Evolutionary conservation across 2,797 vertebrate species (phyloP), one percentile per base, ranked within the genome.

Genomic region (Corythornis leucogaster): DNA sequence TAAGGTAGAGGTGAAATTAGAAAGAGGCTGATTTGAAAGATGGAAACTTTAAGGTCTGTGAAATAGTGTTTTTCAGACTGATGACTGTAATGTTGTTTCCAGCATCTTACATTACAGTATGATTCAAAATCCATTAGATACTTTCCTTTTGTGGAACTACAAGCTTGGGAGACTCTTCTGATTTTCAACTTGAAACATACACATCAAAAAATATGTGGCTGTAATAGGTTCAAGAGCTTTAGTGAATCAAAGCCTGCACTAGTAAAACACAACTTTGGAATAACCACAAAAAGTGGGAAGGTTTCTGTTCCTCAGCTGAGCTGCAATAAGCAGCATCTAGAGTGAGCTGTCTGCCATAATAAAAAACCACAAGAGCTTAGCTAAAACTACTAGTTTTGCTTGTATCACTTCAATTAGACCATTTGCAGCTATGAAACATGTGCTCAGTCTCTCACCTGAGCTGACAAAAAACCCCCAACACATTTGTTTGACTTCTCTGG

Each of bases 1-100:
- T 83, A 71, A 94, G 62, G 82, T 74, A 94, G 85, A 83, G 79
- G 51, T 82, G 90, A 95, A 93, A 93, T 59, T 80, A 89, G 84
- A 78, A 89, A 87, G 80, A 73, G 5, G 13, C 15, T 85, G 68
- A 74, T 64, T 22, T 38, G 48, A 84, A 74, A 82, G 59, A 77
- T 1, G 10, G 59, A 79, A 89, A 50, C 28, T 71, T 31, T 43
- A 28, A 66, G 22, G 55, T 82, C 18, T 80, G 19, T 51, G 62
- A 77, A 92, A 73, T 1, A 77, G 18, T 19, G 5, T 7, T 93
- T 90, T 82, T 70, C 68, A 85, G 46, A 70, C 26, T 33, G 11
- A 53, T 38, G 9, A 75, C 50, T 58, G 11, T 45, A 83, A 68
- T 40, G 43, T 25, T 77, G 12, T 58, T 90, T 78, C 62, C 11